Evolutionary conservation across 2,113 vertebrate genomes (phyloP), one percentile per base, ranked within the genome.

Genomic region (Camelus dromedarius): DNA sequence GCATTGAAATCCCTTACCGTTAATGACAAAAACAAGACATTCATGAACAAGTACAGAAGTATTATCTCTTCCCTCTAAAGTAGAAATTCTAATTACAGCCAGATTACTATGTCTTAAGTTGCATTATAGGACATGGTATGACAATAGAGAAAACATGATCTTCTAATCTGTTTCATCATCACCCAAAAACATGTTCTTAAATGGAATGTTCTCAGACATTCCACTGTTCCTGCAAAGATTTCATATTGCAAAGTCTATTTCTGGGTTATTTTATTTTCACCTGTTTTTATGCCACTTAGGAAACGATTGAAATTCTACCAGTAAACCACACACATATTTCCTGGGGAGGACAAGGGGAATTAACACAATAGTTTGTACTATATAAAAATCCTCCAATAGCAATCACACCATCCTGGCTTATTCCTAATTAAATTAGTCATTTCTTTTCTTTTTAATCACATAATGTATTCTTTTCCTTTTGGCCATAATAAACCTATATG

Each of bases 381-480:
- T 82, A 92, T 5, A 38, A 96, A 94, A 96, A 50, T 76, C 77
- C 62, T 93, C 91, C 91, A 67, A 48, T 42, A 96, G 81, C 92
- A 98, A 96, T 91, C 88, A 95, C 0, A 0, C 10, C 85, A 79
- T 52, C 97, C 62, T 14, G 92, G 93, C 90, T 96, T 85, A 96
- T 70, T 97, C 67, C 60, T 98, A 98, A 98, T 98, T 98, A 97
- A 97, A 98, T 98, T 95, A 98, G 93, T 56, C 66, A 76, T 82
- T 97, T 97, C 80, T 97, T 97, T 79, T 97, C 97, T 92, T 48
- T 64, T 64, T 13, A 64, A 95, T 96, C 77, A 93, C 97, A 85
- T 88, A 95, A 97, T 83, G 72, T 91, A 95, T 84, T 96, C 28
- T 97, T 81, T 82, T 97, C 90, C 95, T 97, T 92, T 97, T 38